Conservation (phyloP, 2,113 vertebrate genomes). For the Xenus cinereus region DNA sequence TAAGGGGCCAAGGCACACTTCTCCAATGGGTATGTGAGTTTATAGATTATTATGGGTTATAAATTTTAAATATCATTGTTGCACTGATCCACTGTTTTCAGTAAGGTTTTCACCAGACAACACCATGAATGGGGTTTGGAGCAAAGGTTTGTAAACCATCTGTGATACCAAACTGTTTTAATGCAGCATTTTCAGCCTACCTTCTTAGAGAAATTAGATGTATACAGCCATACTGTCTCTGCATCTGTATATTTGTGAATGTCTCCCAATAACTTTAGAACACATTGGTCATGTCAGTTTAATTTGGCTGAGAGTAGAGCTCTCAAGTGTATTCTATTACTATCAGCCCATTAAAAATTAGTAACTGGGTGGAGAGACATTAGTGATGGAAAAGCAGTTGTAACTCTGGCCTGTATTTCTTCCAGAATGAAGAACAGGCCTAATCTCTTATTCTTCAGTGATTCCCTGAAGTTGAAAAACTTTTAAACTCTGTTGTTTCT, state of each 20-base stretch:
- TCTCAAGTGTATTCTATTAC: not conserved
- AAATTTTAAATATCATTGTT: not conserved
- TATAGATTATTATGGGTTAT: not conserved
- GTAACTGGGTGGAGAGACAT: not conserved
- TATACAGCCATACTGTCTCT: not conserved
- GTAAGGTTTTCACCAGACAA: not conserved
- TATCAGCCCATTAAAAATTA: not conserved
- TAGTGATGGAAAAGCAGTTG: not conserved
- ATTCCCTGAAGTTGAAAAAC: not conserved
- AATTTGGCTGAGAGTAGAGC: not conserved
- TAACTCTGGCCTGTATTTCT: not conserved
- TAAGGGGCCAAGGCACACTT: not conserved
- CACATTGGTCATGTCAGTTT: not conserved
- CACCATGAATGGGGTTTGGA: not conserved
- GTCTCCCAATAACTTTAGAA: not conserved
- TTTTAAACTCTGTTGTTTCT: not conserved
- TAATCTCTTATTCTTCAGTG: not conserved
- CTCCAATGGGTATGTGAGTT: not conserved
- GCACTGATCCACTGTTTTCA: not conserved
- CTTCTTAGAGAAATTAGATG: not conserved
- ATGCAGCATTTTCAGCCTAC: not conserved
- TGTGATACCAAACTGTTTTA: not conserved
- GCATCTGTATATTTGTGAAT: not conserved
- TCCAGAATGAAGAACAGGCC: not conserved
- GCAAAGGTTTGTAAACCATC: not conserved